Evolutionary conservation across 2,797 vertebrate genomes (phyloP), one percentile per base, ranked within the genome.

Genomic region (Paramormyrops hopkinsi): DNA sequence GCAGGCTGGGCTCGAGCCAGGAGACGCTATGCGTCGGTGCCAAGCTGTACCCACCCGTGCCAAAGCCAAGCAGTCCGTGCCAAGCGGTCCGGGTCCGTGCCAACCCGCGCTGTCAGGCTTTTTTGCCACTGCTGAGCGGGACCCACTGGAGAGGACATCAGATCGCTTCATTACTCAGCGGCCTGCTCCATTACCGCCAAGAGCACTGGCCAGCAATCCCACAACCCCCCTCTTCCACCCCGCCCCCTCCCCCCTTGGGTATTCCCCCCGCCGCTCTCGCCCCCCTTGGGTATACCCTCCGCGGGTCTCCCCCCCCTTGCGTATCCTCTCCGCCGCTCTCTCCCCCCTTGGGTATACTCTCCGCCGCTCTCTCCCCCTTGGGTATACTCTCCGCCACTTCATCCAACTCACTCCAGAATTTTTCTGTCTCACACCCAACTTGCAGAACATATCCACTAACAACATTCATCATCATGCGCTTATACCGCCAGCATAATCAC

Each of bases 81-180:
- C 95, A 95, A 83, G 41, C 79, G 7, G 14, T 14, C 2, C 44
- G 25, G 22, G 22, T 33, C 83, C 9, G 83, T 92, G 94, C 96
- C 95, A 95, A 95, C 95, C 92, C 94, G 92, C 94, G 92, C 94
- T 95, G 95, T 96, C 94, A 94, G 93, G 94, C 95, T 94, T 94
- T 93, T 94, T 92, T 94, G 92, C 93, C 91, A 90, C 92, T 91
- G 93, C 91, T 93, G 95, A 93, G 93, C 93, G 94, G 92, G 92
- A 89, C 92, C 92, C 93, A 94, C 95, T 95, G 94, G 94, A 95
- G 94, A 93, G 93, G 95, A 96, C 95, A 97, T 96, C 95, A 96
- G 95, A 96, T 94, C 95, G 93, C 94, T 95, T 96, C 96, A 97
- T 97, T 95, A 94, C 95, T 93, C 93, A 93, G 95, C 95, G 41